Evolutionary conservation across 2,113 vertebrate species (phyloP), one percentile per base, ranked within the genome.

Genomic region (Oostethus manadensis): DNA sequence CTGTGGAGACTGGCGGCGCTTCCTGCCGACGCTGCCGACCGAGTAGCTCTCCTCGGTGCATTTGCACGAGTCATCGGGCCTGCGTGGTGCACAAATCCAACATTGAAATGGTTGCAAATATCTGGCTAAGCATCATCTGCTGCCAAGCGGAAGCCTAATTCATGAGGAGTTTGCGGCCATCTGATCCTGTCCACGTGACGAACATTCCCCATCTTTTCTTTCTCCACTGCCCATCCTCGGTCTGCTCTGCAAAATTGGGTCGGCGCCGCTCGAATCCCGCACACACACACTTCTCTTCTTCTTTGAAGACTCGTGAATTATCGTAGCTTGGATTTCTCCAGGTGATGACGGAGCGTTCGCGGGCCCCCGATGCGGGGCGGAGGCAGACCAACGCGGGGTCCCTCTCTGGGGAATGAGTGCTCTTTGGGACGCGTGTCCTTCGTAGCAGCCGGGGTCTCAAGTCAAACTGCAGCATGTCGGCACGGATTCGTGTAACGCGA

Each of bases 281-380:
- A 18, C 56, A 50, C 16, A 10, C 43, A 63, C 70, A 68, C 72
- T 45, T 63, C 62, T 45, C 71, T 77, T 45, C 65, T 64, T 45
- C 71, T 77, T 21, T 58, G 23, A 70, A 29, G 59, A 58, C 78
- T 79, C 70, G 62, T 86, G 75, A 85, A 83, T 85, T 79, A 83
- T 83, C 83, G 64, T 60, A 53, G 67, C 76, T 84, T 82, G 84
- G 82, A 79, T 82, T 81, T 74, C 72, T 80, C 78, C 61, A 63
- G 63, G 17, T 58, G 69, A 80, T 78, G 81, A 66, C 69, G 67
- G 69, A 59, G 46, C 2, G n/a, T 64, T 60, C 42, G 2, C 26
- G 44, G 67, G 60, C 74, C 68, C 62, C 57, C 50, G 40, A 58
- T 43, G 26, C 66, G 62, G 63, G 66, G 56, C 60, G 68, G 60